These are phyloP conservation scores for Coreoperca whiteheadi DNA, from an alignment of 2,113 vertebrate species.

Conservation along the genomic window DNA sequence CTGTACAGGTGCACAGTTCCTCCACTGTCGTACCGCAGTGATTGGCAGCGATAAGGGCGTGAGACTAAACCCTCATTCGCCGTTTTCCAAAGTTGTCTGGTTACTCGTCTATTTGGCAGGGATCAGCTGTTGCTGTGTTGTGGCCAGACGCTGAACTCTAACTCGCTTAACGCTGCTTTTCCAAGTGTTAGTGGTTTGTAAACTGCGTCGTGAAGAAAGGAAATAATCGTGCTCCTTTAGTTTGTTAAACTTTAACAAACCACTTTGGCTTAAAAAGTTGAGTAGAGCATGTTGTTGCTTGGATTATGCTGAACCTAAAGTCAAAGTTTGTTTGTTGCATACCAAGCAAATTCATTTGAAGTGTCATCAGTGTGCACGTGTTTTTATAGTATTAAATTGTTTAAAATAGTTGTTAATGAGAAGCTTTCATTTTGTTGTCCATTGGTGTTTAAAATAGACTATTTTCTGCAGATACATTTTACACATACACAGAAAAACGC, in stretches of 20 bases:
- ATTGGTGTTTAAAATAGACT: neutral
- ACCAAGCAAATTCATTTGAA: too few relatives aligned
- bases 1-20: slow-evolving; percentile 5
- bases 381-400: neutral
- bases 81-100: neutral
- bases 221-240: neutral
- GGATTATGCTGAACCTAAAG: neutral
- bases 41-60: neutral
- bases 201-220: neutral
- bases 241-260: neutral
- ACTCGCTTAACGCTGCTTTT: neutral
- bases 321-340: neutral
- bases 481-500: too few relatives aligned
- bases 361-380: neutral
- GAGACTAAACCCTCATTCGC: neutral
- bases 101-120: neutral
- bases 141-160: neutral
- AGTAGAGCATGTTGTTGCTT: neutral
- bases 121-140: neutral
- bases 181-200: neutral
- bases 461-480: too few relatives aligned
- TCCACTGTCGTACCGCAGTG: neutral
- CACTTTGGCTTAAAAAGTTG: neutral
- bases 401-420: neutral
- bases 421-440: neutral